Conservation (phyloP, 2,888 invertebrate genomes). For the Rambutsinella grinnellia region DNA sequence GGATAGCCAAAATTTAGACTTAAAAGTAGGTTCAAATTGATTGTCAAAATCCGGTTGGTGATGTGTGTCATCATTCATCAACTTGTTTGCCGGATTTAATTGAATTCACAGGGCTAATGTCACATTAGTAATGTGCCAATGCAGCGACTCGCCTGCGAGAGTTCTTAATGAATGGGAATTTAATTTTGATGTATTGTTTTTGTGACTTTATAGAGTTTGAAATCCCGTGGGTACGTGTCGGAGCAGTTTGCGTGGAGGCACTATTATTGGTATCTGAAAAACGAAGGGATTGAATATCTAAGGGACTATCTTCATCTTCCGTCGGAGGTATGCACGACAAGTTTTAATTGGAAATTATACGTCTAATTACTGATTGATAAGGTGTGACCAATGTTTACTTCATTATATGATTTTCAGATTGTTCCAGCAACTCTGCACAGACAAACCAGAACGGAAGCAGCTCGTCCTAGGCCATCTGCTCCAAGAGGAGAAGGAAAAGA, state of each 20-base stretch:
- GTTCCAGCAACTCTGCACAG: constrained; percentile 97
- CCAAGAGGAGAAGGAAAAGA: constrained; percentile 80
- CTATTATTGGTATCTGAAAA: constrained; percentile 99
- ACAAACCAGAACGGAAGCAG: constrained; percentile 87
- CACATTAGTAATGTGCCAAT: too few relatives aligned
- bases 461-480: constrained; percentile 81
- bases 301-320: constrained; percentile 96
- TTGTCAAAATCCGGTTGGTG: too few relatives aligned
- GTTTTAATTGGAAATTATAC: background rate
- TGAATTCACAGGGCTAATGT: too few relatives aligned
- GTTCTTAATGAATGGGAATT: too few relatives aligned
- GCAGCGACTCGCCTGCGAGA: too few relatives aligned
- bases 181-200: background rate
- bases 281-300: constrained; percentile 97
- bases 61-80: too few relatives aligned
- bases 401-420: constrained; percentile 73
- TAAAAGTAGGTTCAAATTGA: too few relatives aligned
- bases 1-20: too few relatives aligned
- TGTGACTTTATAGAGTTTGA: constrained; percentile 78
- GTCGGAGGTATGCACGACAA: constrained; percentile 76
- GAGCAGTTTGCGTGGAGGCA: constrained; percentile 99
- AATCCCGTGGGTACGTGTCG: constrained; percentile 97
- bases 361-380: background rate
- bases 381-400: background rate
- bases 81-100: too few relatives aligned